phyloP scores from a whole-genome alignment of 1,140 invertebrate genomes.

The Lamellibrachia luymesi region DNA sequence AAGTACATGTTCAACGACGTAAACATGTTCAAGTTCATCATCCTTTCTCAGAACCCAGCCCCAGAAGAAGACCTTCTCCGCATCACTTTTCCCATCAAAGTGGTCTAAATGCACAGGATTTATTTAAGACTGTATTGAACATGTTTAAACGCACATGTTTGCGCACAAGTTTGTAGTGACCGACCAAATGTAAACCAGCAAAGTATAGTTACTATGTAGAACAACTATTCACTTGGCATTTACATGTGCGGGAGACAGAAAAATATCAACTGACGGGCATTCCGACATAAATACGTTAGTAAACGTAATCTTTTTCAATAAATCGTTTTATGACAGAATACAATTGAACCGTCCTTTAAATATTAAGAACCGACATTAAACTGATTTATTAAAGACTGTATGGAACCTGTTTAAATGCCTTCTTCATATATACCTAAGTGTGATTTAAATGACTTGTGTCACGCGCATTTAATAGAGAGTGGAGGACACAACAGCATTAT shows the following conservation, averaged over 20 bases:
- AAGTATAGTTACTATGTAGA: background rate
- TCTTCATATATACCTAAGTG: too few relatives aligned
- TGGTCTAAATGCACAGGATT: background rate
- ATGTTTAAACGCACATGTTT: background rate
- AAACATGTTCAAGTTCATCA: conserved; percentile 46
- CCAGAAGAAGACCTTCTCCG: conserved; percentile 41
- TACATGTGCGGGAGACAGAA: background rate
- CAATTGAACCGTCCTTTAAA: too few relatives aligned
- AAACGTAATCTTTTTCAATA: background rate
- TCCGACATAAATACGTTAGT: background rate
- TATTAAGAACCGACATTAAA: too few relatives aligned
- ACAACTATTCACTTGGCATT: background rate
- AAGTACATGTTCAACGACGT: conserved; percentile 44
- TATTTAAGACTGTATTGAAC: too few relatives aligned
- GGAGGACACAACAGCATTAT: too few relatives aligned
- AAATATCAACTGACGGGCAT: too few relatives aligned
- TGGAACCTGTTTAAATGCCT: too few relatives aligned
- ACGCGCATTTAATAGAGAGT: too few relatives aligned
- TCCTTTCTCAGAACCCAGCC: conserved; percentile 47
- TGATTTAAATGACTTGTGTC: too few relatives aligned
- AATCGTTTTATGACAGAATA: background rate
- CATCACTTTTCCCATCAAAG: conserved; percentile 38
- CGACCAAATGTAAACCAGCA: background rate
- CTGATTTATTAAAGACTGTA: too few relatives aligned
- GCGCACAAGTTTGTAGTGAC: background rate